A percentile compares a stretch with the other conserved stretches of the same genome.
Conservation (phyloP, 35 echinoderm and acorn worm species). For the Amphiura filiformis region DNA sequence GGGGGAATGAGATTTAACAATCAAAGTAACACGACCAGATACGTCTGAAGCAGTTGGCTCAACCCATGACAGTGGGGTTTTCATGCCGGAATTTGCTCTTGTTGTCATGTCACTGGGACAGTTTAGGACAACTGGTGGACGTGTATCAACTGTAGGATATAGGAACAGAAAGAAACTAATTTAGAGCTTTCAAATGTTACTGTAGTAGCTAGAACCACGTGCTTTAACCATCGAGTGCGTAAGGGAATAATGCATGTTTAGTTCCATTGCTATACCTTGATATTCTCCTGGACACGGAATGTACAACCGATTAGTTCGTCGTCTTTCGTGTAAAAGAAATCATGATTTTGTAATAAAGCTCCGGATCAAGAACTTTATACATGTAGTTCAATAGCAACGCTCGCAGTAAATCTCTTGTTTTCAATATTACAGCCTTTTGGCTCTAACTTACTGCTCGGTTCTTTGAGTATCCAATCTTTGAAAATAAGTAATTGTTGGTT, state of each 20-base stretch:
- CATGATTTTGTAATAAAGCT: too few relatives aligned
- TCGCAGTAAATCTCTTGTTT: too few relatives aligned
- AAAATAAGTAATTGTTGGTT: too few relatives aligned
- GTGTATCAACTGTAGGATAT: neutral
- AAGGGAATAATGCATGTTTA: neutral
- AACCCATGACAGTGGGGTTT: neutral
- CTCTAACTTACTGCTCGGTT: too few relatives aligned
- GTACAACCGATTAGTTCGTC: too few relatives aligned
- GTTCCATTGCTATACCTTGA: neutral
- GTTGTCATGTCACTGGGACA: neutral
- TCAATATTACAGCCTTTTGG: too few relatives aligned
- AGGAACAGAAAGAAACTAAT: neutral
- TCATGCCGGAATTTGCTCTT: too few relatives aligned
- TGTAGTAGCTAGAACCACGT: neutral
- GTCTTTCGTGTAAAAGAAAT: too few relatives aligned
- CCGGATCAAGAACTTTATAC: too few relatives aligned
- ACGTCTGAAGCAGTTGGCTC: slow-evolving; percentile 9
- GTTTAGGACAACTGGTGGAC: neutral
- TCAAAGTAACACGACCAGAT: neutral
- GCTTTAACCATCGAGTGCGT: neutral
- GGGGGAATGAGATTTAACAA: neutral
- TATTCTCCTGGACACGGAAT: too few relatives aligned
- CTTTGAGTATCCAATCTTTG: too few relatives aligned
- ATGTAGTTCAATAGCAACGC: too few relatives aligned
- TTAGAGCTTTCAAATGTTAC: neutral